Evolutionary conservation across 2,888 invertebrate genomes (phyloP).

Genomic region (Sinhomidia bicolor): DNA sequence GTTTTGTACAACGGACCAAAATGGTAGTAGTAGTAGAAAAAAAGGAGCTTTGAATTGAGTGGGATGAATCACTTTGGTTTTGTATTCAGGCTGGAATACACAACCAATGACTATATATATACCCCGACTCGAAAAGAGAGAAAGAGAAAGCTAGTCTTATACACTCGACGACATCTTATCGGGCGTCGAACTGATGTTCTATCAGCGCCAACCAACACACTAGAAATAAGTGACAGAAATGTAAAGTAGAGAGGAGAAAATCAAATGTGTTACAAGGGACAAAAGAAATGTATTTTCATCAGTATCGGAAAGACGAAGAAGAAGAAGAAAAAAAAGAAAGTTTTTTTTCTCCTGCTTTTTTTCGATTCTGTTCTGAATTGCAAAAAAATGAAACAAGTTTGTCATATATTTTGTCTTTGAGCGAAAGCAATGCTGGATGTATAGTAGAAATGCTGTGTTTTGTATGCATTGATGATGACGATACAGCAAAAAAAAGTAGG

Average conservation of each 20-base stretch:
- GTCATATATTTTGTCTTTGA: slow-evolving; percentile 48
- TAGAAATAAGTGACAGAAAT: neutral
- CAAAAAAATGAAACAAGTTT: slow-evolving; percentile 62
- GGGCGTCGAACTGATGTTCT: neutral
- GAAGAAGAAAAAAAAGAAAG: slow-evolving; percentile 16
- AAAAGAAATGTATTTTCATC: neutral
- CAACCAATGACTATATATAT: slow-evolving; percentile 57
- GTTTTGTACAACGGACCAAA: neutral
- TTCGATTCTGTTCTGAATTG: slow-evolving; percentile 54
- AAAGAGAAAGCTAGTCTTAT: too few species aligned
- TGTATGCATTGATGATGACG: neutral
- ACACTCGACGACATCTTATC: neutral
- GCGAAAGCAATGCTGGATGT: neutral
- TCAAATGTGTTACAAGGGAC: slow-evolving; percentile 41
- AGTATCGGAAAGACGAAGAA: slow-evolving; percentile 17
- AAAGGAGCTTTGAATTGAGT: slow-evolving; percentile 5
- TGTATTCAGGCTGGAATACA: slow-evolving; percentile 54
- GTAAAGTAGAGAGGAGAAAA: slow-evolving; percentile 1
- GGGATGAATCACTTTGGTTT: slow-evolving; percentile 53
- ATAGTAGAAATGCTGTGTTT: neutral
- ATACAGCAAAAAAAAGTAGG: neutral
- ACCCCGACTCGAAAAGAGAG: neutral
- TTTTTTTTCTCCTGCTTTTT: neutral
- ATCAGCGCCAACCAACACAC: neutral
- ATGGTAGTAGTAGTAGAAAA: neutral